Evolutionary conservation across 2,888 invertebrate species (phyloP).

Genomic region (Scaptomyza cyrtandrae): DNA sequence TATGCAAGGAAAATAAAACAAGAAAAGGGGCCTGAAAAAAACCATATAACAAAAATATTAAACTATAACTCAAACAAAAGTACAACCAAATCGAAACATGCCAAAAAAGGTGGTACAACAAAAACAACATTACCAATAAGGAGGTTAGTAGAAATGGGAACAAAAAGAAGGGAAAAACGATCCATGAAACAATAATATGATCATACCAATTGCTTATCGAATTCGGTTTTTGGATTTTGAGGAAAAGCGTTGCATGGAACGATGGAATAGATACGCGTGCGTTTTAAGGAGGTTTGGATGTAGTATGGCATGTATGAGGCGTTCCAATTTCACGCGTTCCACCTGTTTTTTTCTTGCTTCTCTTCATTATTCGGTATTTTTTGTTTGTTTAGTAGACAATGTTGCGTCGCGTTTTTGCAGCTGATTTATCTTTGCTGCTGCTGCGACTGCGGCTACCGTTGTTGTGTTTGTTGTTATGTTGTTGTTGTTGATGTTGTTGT

Average conservation of each 20-base stretch:
- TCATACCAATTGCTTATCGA: slow-evolving; percentile 55
- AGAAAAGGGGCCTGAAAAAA: neutral
- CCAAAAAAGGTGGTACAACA: slow-evolving; percentile 1
- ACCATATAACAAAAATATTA: neutral
- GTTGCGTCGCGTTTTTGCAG: slow-evolving; percentile 75
- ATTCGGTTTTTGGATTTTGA: slow-evolving; percentile 33
- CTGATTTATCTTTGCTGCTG: slow-evolving; percentile 74
- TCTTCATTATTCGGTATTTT: neutral
- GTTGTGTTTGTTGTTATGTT: slow-evolving; percentile 50
- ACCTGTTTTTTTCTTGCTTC: neutral
- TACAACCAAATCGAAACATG: slow-evolving; percentile 31
- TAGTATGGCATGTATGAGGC: slow-evolving; percentile 32
- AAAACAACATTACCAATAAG: neutral
- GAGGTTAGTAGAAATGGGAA: slow-evolving; percentile 33
- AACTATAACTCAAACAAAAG: neutral
- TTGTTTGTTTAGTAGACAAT: slow-evolving; percentile 72
- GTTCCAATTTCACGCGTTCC: slow-evolving; percentile 45
- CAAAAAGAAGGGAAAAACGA: slow-evolving; percentile 6
- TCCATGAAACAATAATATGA: slow-evolving; percentile 19
- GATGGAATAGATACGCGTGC: slow-evolving; percentile 15
- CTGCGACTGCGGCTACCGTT: slow-evolving; percentile 62
- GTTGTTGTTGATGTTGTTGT: slow-evolving; percentile 49
- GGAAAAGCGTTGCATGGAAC: slow-evolving; percentile 29
- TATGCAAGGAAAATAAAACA: slow-evolving; percentile 15
- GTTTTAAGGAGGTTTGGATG: neutral